These are phyloP conservation scores for Acipenser oxyrinchus DNA, from an alignment of 2,797 vertebrate species.

Conservation along the genomic window DNA sequence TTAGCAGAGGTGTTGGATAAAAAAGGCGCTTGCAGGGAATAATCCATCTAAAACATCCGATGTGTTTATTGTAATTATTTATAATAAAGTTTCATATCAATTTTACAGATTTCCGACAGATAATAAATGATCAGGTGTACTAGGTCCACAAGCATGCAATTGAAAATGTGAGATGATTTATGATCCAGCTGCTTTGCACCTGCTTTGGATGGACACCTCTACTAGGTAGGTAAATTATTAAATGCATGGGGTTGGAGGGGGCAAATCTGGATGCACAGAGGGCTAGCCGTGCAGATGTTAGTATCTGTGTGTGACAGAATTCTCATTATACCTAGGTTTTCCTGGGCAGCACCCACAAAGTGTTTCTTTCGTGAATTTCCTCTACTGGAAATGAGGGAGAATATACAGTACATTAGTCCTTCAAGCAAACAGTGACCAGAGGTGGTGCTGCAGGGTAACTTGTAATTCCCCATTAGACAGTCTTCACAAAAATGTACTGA, in stretches of 20 bases:
- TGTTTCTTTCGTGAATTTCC: slow-evolving; percentile 85
- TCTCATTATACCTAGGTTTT: slow-evolving; percentile 86
- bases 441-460: slow-evolving; percentile 6
- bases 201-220: slow-evolving; percentile 5
- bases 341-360: slow-evolving; percentile 96
- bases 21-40: background rate
- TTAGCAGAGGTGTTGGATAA: background rate
- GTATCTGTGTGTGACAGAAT: slow-evolving; percentile 63
- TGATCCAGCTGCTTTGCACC: background rate
- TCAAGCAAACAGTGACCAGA: slow-evolving; percentile 52
- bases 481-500: slow-evolving; percentile 6
- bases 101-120: too few relatives aligned
- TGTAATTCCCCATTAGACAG: background rate
- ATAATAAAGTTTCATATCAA: too few relatives aligned
- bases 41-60: too few relatives aligned
- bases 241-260: too few relatives aligned
- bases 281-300: slow-evolving; percentile 55
- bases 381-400: slow-evolving; percentile 82
- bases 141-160: too few relatives aligned
- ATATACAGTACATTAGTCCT: slow-evolving; percentile 75
- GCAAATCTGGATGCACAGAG: slow-evolving; percentile 44
- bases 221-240: slow-evolving; percentile 17
- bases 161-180: too few relatives aligned
- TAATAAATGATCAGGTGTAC: background rate
- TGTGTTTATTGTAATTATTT: too few relatives aligned